phyloP scores from a whole-genome alignment of 2,797 vertebrate genomes.

The Echiichthys vipera region DNA sequence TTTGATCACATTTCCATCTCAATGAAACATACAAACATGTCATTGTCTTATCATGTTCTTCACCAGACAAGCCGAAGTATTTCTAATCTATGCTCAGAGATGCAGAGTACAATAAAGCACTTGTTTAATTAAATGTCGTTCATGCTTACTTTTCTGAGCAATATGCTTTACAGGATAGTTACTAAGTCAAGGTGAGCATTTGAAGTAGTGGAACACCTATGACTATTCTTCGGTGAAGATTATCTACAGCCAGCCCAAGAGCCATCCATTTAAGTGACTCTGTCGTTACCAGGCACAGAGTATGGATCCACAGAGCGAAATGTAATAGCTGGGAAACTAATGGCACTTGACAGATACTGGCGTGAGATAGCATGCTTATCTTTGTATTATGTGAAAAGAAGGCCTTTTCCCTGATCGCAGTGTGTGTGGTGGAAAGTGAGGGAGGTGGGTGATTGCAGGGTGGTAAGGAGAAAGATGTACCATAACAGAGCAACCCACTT shows the following conservation, averaged over 20 bases:
- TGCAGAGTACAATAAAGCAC: slow-evolving; percentile 10
- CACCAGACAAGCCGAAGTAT: not conserved
- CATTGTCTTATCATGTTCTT: slow-evolving; percentile 15
- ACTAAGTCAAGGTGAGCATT: slow-evolving; percentile 60
- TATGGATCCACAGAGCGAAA: slow-evolving; percentile 76
- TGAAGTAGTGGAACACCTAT: slow-evolving; percentile 58
- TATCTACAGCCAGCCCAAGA: slow-evolving; percentile 63
- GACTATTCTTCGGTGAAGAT: slow-evolving; percentile 65
- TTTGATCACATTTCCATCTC: slow-evolving; percentile 32
- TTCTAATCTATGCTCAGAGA: slow-evolving; percentile 15
- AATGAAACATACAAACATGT: slow-evolving; percentile 16
- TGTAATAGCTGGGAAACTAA: slow-evolving; percentile 79
- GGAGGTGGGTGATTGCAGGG: not conserved
- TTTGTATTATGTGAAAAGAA: slow-evolving; percentile 78
- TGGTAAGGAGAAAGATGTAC: slow-evolving; percentile 30
- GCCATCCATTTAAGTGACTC: slow-evolving; percentile 82
- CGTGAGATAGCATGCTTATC: slow-evolving; percentile 79
- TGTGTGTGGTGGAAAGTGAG: slow-evolving; percentile 38
- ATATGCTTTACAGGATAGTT: slow-evolving; percentile 36
- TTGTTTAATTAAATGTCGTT: slow-evolving; percentile 46
- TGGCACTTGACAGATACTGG: slow-evolving; percentile 82
- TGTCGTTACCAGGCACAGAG: slow-evolving; percentile 71
- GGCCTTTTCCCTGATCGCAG: slow-evolving; percentile 63
- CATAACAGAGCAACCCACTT: slow-evolving; percentile 47
- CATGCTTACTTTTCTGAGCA: slow-evolving; percentile 22